Percentiles rank a stretch among this genome's conserved stretches.
phyloP scores from a whole-genome alignment of 1,140 invertebrate genomes.

The Telenomus remus region DNA sequence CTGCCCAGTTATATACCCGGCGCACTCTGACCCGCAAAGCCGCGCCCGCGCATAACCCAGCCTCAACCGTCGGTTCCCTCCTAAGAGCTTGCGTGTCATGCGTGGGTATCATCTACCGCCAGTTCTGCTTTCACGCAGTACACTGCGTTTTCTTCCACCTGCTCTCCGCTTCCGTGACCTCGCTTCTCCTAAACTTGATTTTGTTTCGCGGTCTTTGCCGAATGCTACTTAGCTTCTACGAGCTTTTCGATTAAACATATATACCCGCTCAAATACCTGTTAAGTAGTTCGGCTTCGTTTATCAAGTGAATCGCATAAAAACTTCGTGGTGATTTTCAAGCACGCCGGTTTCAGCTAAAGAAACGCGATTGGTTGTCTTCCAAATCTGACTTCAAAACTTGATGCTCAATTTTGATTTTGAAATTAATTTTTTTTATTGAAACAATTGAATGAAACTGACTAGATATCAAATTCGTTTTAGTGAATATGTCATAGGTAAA shows the following conservation, averaged over 20 bases:
- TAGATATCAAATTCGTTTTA: too few relatives aligned
- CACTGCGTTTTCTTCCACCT: conserved; percentile 40
- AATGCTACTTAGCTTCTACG: conserved; percentile 20
- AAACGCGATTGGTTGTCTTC: too few relatives aligned
- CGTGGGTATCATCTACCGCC: conserved; percentile 41
- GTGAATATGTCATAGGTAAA: too few relatives aligned
- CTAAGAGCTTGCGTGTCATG: conserved; percentile 50
- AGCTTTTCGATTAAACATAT: conserved; percentile 27
- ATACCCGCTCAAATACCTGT: background rate
- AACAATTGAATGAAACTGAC: too few relatives aligned
- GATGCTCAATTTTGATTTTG: too few relatives aligned
- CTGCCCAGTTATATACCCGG: conserved; percentile 74
- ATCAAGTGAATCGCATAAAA: background rate
- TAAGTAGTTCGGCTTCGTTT: background rate
- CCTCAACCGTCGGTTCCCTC: conserved; percentile 44
- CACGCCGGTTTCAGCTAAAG: too few relatives aligned
- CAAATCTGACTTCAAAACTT: too few relatives aligned
- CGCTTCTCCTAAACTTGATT: conserved; percentile 10
- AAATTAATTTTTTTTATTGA: too few relatives aligned
- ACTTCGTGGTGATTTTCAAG: too few relatives aligned
- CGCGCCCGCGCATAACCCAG: conserved; percentile 71
- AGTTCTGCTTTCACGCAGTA: conserved; percentile 49
- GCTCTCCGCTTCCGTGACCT: conserved; percentile 29
- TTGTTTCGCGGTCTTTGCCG: conserved; percentile 18
- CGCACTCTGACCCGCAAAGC: conserved; percentile 73